These are phyloP conservation scores for Lepidocolaptes lacrymiger DNA, from an alignment of 2,797 vertebrate genomes.

Conservation along the genomic window DNA sequence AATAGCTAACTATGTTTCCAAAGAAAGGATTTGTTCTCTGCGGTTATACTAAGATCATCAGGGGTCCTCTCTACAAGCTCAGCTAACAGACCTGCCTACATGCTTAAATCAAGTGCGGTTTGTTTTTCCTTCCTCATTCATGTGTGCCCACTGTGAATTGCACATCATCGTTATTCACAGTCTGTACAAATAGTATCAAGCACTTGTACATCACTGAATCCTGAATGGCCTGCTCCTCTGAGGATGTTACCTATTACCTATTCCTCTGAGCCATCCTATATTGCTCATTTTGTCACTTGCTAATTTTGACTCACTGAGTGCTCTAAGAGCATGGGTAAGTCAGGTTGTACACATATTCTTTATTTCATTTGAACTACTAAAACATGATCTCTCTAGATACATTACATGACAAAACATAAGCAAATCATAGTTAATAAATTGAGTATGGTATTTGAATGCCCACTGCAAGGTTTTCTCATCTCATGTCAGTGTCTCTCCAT, in stretches of 20 bases:
- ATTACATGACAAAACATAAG: not conserved
- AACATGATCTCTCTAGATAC: not conserved
- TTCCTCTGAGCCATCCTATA: not conserved
- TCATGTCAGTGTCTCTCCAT: not conserved
- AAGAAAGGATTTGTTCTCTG: not conserved
- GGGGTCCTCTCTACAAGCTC: not conserved
- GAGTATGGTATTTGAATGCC: not conserved
- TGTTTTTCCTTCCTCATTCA: not conserved
- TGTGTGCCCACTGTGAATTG: not conserved
- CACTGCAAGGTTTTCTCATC: not conserved
- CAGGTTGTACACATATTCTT: not conserved
- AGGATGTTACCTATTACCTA: not conserved
- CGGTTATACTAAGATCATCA: not conserved
- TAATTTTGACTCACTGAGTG: not conserved
- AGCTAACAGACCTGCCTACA: not conserved
- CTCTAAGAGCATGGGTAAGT: not conserved
- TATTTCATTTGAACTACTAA: not conserved
- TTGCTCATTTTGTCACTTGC: not conserved
- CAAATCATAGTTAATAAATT: not conserved
- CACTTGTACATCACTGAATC: not conserved
- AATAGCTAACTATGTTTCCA: not conserved
- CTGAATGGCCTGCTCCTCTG: not conserved
- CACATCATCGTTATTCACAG: not conserved
- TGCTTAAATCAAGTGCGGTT: not conserved
- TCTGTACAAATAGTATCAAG: not conserved